Percentiles rank a stretch among this genome's conserved stretches.
Evolutionary conservation across 2,888 invertebrate genomes (phyloP).

Genomic region (Merodon equestris): DNA sequence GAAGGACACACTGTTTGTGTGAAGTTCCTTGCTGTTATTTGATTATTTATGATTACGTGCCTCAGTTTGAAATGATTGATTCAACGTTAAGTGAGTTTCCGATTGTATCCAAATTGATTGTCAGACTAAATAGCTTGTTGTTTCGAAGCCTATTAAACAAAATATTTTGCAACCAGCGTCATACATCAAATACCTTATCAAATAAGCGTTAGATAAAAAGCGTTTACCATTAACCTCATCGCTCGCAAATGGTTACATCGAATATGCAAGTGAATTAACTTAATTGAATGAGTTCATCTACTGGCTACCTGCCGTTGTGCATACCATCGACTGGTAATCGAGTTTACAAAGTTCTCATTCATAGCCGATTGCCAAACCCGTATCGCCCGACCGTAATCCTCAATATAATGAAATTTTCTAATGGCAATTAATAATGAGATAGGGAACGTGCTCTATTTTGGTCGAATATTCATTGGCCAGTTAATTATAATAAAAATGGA

Average conservation of each 20-base stretch:
- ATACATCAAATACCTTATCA: constrained; percentile 37
- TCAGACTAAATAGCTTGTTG: neutral
- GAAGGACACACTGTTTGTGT: constrained; percentile 57
- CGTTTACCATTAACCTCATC: constrained; percentile 2
- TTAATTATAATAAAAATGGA: constrained; percentile 51
- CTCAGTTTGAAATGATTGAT: constrained; percentile 34
- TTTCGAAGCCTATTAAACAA: too few species aligned
- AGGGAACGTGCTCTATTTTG: constrained; percentile 12
- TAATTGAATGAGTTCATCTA: constrained; percentile 44
- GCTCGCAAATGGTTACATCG: constrained; percentile 34
- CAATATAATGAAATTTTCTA: constrained; percentile 60
- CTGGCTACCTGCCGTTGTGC: constrained; percentile 1
- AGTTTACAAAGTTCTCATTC: constrained; percentile 34
- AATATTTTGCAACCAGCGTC: neutral
- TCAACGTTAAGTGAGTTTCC: neutral
- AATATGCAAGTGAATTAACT: constrained; percentile 38
- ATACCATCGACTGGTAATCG: neutral
- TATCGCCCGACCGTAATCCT: constrained; percentile 52
- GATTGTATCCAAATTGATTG: neutral
- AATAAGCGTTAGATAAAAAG: constrained; percentile 32
- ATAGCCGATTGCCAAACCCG: neutral
- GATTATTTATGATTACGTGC: constrained; percentile 5
- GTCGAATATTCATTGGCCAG: constrained; percentile 25
- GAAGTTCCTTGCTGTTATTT: constrained; percentile 23
- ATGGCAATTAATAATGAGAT: constrained; percentile 65